Percentiles rank a stretch among this genome's conserved stretches.
Evolutionary conservation across 2,113 vertebrate species (phyloP).

Genomic region (Clarias batrachus): DNA sequence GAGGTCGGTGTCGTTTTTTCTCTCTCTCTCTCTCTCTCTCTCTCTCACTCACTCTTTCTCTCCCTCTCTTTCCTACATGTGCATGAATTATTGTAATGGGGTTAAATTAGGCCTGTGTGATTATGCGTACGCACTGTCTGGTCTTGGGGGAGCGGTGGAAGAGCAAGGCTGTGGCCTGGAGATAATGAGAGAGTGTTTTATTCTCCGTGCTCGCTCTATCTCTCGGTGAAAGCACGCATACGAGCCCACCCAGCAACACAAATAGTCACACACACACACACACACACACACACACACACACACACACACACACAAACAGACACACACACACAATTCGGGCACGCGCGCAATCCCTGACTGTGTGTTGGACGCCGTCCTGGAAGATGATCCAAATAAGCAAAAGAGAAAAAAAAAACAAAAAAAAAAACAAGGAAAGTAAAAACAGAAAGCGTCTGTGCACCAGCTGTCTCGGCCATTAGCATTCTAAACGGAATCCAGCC

Average conservation of each 20-base stretch:
- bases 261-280: constrained; percentile 4
- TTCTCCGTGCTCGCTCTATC: constrained; percentile 7
- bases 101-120: constrained; percentile 62
- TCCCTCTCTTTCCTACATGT: constrained; percentile 9
- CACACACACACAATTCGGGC: not conserved
- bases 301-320: not conserved
- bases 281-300: not conserved
- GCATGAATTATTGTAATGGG: constrained; percentile 59
- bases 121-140: constrained; percentile 42
- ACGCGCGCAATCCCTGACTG: constrained; percentile 41
- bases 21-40: not conserved
- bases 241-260: constrained; percentile 28
- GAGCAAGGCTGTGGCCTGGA: constrained; percentile 43
- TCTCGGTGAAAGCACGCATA: not conserved
- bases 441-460: constrained; percentile 50
- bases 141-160: constrained; percentile 21
- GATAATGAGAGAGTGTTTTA: constrained; percentile 55
- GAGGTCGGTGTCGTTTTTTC: constrained; percentile 37
- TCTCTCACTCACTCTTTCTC: not conserved
- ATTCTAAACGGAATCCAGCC: constrained; percentile 63
- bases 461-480: constrained; percentile 67
- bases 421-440: constrained; percentile 1
- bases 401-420: not conserved
- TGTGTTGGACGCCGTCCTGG: constrained; percentile 64
- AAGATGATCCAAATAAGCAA: constrained; percentile 52